phyloP scores from a whole-genome alignment of 92 coral and sea anemone genomes.

The Blastomussa wellsi region DNA sequence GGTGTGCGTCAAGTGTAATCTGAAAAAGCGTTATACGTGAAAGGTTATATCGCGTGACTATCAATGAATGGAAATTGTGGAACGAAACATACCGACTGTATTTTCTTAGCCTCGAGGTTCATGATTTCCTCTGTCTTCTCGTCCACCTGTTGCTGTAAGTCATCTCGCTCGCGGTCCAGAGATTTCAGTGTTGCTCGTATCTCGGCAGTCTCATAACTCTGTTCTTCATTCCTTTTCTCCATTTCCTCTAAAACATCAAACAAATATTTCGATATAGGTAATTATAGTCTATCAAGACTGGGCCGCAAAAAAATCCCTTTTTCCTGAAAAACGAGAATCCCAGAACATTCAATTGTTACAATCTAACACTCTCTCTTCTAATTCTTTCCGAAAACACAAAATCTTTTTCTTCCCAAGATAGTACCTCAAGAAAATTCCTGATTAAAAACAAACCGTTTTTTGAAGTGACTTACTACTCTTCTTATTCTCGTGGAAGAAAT shows the following conservation, averaged over 20 bases:
- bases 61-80: neutral
- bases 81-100: slow-evolving; percentile 66
- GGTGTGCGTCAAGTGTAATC: neutral
- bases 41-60: no score
- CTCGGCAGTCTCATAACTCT: slow-evolving; percentile 81
- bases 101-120: slow-evolving; percentile 82
- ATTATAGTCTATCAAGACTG: no score
- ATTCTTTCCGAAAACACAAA: no score
- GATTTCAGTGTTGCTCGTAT: slow-evolving; percentile 91
- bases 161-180: slow-evolving; percentile 91
- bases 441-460: no score
- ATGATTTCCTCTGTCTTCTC: slow-evolving; percentile 93
- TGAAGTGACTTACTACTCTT: no score
- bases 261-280: neutral
- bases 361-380: neutral
- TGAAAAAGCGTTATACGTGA: neutral
- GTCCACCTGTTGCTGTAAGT: slow-evolving; percentile 91
- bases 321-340: neutral
- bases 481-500: no score
- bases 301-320: neutral
- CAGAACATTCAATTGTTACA: no score
- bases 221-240: slow-evolving; percentile 70
- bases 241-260: slow-evolving; percentile 61
- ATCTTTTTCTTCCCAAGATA: neutral
- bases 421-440: neutral